Percentiles rank a stretch among this genome's conserved stretches.
phyloP scores from a whole-genome alignment of 2,797 vertebrate genomes.

The Hapalemur alaotrensis region DNA sequence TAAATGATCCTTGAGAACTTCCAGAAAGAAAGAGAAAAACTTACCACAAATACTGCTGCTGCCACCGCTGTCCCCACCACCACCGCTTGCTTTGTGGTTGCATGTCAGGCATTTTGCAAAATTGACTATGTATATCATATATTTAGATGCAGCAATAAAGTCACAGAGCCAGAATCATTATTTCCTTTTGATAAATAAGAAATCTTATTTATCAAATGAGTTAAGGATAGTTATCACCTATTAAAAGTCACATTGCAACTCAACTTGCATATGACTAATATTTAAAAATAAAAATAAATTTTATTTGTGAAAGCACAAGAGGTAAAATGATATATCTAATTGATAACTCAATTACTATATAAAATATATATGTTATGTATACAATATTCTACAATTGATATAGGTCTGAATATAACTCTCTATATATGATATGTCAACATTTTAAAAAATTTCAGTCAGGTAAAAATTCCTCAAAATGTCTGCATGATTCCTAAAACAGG shows the following conservation, averaged over 20 bases:
- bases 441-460: not conserved
- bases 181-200: not conserved
- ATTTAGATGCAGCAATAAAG: not conserved
- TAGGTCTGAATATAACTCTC: not conserved
- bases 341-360: not conserved
- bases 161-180: not conserved
- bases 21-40: not conserved
- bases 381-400: not conserved
- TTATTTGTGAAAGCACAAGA: not conserved
- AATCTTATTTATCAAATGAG: not conserved
- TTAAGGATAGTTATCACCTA: not conserved
- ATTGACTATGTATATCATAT: not conserved
- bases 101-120: not conserved
- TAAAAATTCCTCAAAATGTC: not conserved
- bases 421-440: not conserved
- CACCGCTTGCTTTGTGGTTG: not conserved
- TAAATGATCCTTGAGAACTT: not conserved
- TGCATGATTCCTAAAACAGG: not conserved
- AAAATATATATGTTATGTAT: not conserved
- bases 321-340: not conserved
- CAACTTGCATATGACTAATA: not conserved
- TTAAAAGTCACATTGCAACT: not conserved
- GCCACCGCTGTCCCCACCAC: no score
- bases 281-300: constrained; percentile 10
- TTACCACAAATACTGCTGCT: not conserved